Conservation (phyloP, 2,797 vertebrate species). For the Spinus olivaceus region DNA sequence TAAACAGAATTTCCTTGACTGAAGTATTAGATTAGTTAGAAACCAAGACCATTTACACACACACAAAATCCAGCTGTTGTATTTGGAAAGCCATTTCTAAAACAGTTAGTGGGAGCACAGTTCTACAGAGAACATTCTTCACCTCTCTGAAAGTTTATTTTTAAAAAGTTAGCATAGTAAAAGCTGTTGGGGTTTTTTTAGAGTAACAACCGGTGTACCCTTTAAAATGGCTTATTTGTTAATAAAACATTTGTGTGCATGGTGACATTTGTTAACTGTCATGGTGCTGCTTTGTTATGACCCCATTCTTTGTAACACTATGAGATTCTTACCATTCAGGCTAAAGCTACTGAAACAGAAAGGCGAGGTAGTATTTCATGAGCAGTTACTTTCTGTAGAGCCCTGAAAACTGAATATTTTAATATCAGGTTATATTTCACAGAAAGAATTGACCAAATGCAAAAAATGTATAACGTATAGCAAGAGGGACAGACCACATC, state of each 20-base stretch:
- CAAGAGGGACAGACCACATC: not conserved
- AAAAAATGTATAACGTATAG: not conserved
- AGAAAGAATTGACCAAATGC: not conserved
- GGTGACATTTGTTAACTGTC: not conserved
- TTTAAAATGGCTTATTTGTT: not conserved
- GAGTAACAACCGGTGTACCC: not conserved
- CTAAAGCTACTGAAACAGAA: not conserved
- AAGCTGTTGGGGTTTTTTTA: accelerated
- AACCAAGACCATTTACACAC: not conserved
- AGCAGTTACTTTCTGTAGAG: not conserved
- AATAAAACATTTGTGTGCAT: not conserved
- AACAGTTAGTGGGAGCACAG: not conserved
- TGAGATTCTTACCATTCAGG: not conserved
- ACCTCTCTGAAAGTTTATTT: not conserved
- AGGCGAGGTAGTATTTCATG: not conserved
- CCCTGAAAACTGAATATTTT: not conserved
- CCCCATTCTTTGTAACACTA: not conserved
- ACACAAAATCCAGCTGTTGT: not conserved
- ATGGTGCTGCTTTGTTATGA: not conserved
- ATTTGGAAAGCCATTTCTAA: not conserved
- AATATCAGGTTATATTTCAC: not conserved
- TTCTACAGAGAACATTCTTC: not conserved
- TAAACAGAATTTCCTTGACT: not conserved
- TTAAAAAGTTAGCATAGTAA: not conserved
- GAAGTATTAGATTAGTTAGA: not conserved